Evolutionary conservation across 2,888 invertebrate genomes (phyloP), one percentile per base, ranked within the genome.

Genomic region (Apamea sordens): DNA sequence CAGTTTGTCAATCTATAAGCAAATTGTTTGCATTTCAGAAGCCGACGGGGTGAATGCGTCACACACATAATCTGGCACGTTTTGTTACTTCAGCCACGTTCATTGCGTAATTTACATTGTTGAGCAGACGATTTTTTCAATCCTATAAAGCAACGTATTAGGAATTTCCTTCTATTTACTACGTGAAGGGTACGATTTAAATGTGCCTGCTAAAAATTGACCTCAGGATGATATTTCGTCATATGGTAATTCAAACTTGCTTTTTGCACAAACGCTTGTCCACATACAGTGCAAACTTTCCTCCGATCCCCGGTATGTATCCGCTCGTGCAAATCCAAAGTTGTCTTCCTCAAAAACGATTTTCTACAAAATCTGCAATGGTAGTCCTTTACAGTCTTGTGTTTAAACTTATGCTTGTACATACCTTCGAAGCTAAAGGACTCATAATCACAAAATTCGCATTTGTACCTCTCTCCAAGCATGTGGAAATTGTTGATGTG

Each of bases 291-390:
- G 78, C 97, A 96, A 0, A 95, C 92, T 80, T 96, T 95, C 82
- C 94, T 89, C 65, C 93, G 90, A 56, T 96, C 97, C 0, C 96
- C 96, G 0, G 95, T 97, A 53, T 97, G 97, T 4, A 96, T 96
- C 77, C 94, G 87, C 84, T 96, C 96, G 18, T 96, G 97, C 0
- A 94, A 79, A 68, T 91, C 92, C 84, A 95, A 73, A 0, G 94
- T 95, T 0, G 94, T 92, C 83, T 94, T 95, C 85, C 96, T 94
- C 44, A 95, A 53, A 79, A 97, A 97, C 2, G 95, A 92, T 83
- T 97, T 97, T 78, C 90, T 92, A 84, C 97, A 97, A 75, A 93
- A 96, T 77, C 89, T 91, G 80, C 97, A 97, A n/a, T 96, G 94
- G 76, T 93, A 93, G 50, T 96, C 95, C 76, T 95, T 97, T 0